phyloP scores from a whole-genome alignment of 1,140 invertebrate genomes.

The Trichonephila clavipes region DNA sequence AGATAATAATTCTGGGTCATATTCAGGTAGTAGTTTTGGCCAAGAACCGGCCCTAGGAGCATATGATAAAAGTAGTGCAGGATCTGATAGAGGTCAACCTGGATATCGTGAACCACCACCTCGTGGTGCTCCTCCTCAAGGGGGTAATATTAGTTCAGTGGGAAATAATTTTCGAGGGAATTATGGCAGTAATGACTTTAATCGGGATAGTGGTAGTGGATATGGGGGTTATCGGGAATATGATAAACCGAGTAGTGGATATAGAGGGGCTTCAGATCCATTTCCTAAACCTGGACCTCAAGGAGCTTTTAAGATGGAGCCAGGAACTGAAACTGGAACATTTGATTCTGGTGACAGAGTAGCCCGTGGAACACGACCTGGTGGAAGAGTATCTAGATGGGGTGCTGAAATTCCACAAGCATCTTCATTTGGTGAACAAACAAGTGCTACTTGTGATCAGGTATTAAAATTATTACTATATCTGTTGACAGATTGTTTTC shows the following conservation, averaged over 20 bases:
- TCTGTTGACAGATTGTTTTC: too few relatives aligned
- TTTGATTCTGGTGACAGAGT: background rate
- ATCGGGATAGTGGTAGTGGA: too few relatives aligned
- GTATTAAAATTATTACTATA: too few relatives aligned
- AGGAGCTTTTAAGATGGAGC: constrained; percentile 56
- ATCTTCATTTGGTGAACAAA: background rate
- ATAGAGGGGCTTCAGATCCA: background rate
- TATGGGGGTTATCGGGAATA: background rate
- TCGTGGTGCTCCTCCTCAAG: background rate
- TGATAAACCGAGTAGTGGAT: background rate
- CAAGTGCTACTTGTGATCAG: background rate
- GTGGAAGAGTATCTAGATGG: constrained; percentile 59
- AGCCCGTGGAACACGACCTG: background rate
- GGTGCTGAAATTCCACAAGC: constrained; percentile 17
- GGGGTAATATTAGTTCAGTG: background rate
- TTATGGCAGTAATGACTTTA: background rate
- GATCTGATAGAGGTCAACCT: background rate
- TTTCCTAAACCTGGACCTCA: background rate
- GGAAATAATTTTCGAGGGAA: background rate
- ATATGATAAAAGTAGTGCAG: constrained; percentile 1
- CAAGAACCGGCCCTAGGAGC: background rate
- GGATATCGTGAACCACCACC: background rate
- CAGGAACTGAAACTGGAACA: background rate
- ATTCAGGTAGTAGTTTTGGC: background rate
- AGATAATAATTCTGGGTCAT: background rate